A percentile compares a stretch with the other conserved stretches of the same genome.
Evolutionary conservation across 2,113 vertebrate genomes (phyloP).

Genomic region (Micronycteris hirsuta): DNA sequence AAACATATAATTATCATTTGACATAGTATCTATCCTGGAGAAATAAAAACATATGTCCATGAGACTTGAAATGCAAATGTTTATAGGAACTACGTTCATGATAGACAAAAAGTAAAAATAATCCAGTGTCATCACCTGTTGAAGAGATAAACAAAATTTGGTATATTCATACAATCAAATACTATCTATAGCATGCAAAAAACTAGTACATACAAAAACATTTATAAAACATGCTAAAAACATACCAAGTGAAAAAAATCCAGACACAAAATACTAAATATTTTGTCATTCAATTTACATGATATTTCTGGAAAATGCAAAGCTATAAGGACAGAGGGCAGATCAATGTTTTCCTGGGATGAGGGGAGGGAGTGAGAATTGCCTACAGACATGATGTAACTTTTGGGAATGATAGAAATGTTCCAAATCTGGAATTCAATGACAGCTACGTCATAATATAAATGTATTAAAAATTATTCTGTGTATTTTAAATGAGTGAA

Average conservation of each 20-base stretch:
- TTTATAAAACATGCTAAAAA: neutral
- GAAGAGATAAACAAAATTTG: neutral
- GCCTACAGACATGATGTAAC: neutral
- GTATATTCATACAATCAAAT: neutral
- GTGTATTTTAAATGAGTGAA: neutral
- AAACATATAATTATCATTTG: neutral
- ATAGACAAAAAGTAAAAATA: neutral
- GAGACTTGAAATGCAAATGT: neutral
- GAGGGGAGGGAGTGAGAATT: neutral
- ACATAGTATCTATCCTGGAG: neutral
- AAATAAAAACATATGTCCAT: neutral
- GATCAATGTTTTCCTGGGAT: neutral
- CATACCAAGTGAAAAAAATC: neutral
- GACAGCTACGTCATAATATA: neutral
- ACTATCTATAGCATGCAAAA: neutral
- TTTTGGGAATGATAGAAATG: neutral
- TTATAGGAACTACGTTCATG: neutral
- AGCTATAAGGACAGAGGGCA: neutral
- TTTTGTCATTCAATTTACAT: neutral
- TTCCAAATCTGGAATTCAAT: neutral
- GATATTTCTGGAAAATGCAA: neutral
- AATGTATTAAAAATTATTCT: constrained; percentile 2
- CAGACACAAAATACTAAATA: neutral
- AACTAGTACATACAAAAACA: neutral
- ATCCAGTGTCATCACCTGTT: neutral